phyloP scores from a whole-genome alignment of 2,113 vertebrate genomes.

The Falcunculus frontatus region DNA sequence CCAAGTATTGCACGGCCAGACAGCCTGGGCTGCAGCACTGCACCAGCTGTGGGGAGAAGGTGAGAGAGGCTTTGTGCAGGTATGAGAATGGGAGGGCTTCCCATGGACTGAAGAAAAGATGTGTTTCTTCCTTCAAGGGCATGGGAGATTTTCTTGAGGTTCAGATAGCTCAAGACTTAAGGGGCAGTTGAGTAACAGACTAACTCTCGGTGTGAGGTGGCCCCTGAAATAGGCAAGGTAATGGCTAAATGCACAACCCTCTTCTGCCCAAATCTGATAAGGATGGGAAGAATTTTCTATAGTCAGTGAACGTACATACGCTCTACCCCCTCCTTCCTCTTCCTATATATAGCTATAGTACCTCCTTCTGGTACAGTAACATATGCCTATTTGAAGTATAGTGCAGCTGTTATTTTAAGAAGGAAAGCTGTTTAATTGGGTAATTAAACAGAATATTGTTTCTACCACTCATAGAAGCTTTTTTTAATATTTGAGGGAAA shows the following conservation, averaged over 20 bases:
- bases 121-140: background rate
- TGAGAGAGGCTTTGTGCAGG: background rate
- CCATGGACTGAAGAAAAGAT: background rate
- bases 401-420: constrained; percentile 42
- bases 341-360: background rate
- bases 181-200: background rate
- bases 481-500: constrained; percentile 35
- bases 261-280: background rate
- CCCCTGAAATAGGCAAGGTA: background rate
- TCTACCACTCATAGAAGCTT: constrained; percentile 11
- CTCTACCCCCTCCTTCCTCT: background rate
- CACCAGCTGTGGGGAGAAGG: background rate
- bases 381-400: constrained; percentile 2
- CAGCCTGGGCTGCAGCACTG: background rate
- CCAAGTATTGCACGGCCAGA: background rate
- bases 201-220: background rate
- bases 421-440: constrained; percentile 36
- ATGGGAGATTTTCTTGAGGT: background rate
- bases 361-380: constrained; percentile 1
- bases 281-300: background rate
- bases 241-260: background rate
- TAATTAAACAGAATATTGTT: constrained; percentile 42
- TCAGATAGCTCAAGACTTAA: background rate
- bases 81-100: background rate
- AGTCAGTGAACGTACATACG: background rate